Evolutionary conservation across 1,140 invertebrate species (phyloP).

Genomic region (Archegozetes longisetosus): DNA sequence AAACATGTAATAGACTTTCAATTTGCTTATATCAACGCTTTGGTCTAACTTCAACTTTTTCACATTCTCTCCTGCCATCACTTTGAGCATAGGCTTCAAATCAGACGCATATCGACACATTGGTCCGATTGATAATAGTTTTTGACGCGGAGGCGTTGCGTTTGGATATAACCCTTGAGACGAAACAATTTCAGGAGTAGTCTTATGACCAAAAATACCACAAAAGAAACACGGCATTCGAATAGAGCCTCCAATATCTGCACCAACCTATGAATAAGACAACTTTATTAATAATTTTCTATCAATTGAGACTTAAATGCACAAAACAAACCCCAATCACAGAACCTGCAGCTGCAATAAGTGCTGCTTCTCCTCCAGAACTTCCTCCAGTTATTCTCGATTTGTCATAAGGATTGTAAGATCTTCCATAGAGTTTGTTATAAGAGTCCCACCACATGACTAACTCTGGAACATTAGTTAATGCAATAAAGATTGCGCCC

Average conservation of each 20-base stretch:
- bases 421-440: slow-evolving; percentile 66
- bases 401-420: slow-evolving; percentile 76
- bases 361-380: slow-evolving; percentile 30
- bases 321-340: slow-evolving; percentile 45
- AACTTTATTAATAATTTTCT: neutral
- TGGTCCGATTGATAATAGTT: slow-evolving; percentile 29
- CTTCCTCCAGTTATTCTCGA: slow-evolving; percentile 59
- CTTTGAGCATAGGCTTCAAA: slow-evolving; percentile 28
- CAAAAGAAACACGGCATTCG: slow-evolving; percentile 88
- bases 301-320: slow-evolving; percentile 30
- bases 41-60: slow-evolving; percentile 37
- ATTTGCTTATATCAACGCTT: slow-evolving; percentile 30
- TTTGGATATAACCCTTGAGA: slow-evolving; percentile 8
- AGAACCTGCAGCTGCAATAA: slow-evolving; percentile 54
- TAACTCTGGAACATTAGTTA: slow-evolving; percentile 72
- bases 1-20: slow-evolving; percentile 54
- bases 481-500: slow-evolving; percentile 53
- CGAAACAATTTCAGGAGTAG: slow-evolving; percentile 27
- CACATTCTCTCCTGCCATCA: slow-evolving; percentile 30
- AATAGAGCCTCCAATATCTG: slow-evolving; percentile 90
- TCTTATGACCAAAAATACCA: slow-evolving; percentile 89
- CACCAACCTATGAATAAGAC: slow-evolving; percentile 42
- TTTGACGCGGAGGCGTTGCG: neutral
- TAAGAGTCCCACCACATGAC: slow-evolving; percentile 67
- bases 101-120: slow-evolving; percentile 36